Evolutionary conservation across 1,140 invertebrate species (phyloP).

Genomic region (Pogonus chalceus): DNA sequence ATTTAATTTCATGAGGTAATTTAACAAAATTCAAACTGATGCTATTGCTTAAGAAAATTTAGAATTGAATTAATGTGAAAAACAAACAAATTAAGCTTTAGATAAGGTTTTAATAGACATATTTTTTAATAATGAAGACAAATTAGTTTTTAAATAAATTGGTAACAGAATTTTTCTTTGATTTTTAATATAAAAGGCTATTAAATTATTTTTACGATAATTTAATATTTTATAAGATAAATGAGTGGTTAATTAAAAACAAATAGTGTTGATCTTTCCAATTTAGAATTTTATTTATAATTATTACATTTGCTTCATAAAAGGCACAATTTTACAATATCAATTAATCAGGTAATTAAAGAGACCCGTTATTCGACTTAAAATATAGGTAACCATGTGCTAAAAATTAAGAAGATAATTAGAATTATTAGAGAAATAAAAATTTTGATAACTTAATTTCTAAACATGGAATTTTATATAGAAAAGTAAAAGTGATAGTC

Average conservation of each 20-base stretch:
- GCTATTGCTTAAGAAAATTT: too few species aligned
- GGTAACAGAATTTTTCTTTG: neutral
- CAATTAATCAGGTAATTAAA: neutral
- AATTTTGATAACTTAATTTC: neutral
- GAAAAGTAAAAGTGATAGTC: neutral
- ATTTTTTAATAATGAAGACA: too few species aligned
- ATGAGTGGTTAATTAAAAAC: neutral
- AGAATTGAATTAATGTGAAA: too few species aligned
- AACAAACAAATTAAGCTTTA: too few species aligned
- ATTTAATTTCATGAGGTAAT: too few species aligned
- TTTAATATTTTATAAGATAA: neutral
- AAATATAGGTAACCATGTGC: slow-evolving; percentile 1
- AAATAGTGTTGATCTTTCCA: slow-evolving; percentile 3
- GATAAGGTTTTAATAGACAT: too few species aligned
- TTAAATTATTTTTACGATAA: neutral
- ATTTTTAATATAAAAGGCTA: neutral
- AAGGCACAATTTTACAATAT: neutral
- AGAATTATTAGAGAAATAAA: neutral
- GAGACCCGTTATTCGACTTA: slow-evolving; percentile 1
- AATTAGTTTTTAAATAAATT: too few species aligned
- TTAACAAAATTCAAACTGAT: too few species aligned
- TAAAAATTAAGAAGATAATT: too few species aligned
- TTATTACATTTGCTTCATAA: neutral
- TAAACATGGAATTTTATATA: neutral
- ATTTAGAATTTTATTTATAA: neutral